These are phyloP conservation scores for Uloborus plumipes DNA, from an alignment of 2,888 invertebrate species.

Conservation along the genomic window DNA sequence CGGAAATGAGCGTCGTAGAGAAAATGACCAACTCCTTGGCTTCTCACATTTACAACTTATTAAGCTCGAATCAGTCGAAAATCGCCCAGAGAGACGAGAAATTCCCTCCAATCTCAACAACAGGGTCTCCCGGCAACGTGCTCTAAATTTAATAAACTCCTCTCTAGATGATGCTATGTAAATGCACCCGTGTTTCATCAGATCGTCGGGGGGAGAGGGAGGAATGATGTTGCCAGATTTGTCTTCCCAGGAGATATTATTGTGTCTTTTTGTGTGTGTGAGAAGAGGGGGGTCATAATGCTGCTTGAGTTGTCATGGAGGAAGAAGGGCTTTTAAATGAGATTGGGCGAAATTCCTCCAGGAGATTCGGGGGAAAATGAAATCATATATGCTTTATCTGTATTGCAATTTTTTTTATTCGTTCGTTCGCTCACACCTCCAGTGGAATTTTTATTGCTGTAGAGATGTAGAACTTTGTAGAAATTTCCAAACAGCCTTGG, in stretches of 20 bases:
- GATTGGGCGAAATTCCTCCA: background rate
- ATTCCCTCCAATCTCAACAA: conserved; percentile 21
- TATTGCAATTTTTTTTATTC: background rate
- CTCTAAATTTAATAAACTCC: conserved; percentile 50
- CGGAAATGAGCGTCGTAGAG: background rate
- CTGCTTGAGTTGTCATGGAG: too few relatives aligned
- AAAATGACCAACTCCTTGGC: too few relatives aligned
- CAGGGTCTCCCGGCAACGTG: background rate
- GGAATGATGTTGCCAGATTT: background rate
- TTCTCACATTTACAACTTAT: conserved; percentile 23
- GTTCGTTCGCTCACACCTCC: background rate
- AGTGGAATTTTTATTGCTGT: too few relatives aligned
- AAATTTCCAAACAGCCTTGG: background rate
- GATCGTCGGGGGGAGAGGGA: background rate
- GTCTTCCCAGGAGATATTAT: conserved; percentile 6
- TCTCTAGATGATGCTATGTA: conserved; percentile 43
- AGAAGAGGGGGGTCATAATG: background rate
- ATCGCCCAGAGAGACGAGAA: conserved; percentile 4
- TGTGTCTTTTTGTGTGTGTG: background rate
- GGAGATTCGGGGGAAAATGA: conserved; percentile 11
- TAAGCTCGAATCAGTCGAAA: conserved; percentile 28
- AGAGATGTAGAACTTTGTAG: too few relatives aligned
- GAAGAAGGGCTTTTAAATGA: background rate
- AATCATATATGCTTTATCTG: conserved; percentile 18
- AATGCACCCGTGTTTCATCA: conserved; percentile 32